Base-by-base conservation (phyloP, 2,888 invertebrate genomes). In the Pristionchus fissidentatus region DNA sequence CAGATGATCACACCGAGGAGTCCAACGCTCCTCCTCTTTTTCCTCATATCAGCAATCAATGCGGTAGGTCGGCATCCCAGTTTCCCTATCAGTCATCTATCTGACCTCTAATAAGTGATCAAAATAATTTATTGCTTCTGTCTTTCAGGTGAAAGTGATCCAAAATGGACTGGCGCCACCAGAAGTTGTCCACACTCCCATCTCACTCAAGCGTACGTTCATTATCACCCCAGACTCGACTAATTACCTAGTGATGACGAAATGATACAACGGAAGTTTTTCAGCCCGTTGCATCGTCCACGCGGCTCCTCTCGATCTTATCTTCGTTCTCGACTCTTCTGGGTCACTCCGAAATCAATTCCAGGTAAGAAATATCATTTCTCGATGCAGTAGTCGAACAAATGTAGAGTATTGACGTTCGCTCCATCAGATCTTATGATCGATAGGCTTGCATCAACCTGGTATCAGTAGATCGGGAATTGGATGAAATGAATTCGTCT, bases 91-190 rank as follows among this genome's bases (percentile, higher is more conserved):
- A 49, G 10, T 49, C 10, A 49, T 19, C 49, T 49, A 19, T 49
- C 10, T 49, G 49, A 49, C 19, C 49, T 15, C 49, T 15, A 10
- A 32, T 8, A 19, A 66, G 22, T 66, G 38, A 66, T 26, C n/a
- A n/a, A n/a, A 41, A 22, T 70, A 70, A 43, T 32, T 22, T 66
- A 8, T 38, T 66, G 22, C 55, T 19, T 32, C 29, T 29, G 0
- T 49, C 46, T 10, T 49, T 1, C 75, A 77, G 80, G 88, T 93
- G 66, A 87, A 88, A 84, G 86, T 89, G 55, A 91, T 91, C 75
- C 88, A 89, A 85, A 91, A 91, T 84, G 91, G 91, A 60, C 85
- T 91, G 73, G 91, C 91, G 80, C 90, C 90, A 57, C 91, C 91
- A 22, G 91, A 91, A 84, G 90, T 91, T 83, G 91, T 91, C 46